Conservation (phyloP, 1,140 invertebrate genomes). For the Ptiloglossa arizonensis region DNA sequence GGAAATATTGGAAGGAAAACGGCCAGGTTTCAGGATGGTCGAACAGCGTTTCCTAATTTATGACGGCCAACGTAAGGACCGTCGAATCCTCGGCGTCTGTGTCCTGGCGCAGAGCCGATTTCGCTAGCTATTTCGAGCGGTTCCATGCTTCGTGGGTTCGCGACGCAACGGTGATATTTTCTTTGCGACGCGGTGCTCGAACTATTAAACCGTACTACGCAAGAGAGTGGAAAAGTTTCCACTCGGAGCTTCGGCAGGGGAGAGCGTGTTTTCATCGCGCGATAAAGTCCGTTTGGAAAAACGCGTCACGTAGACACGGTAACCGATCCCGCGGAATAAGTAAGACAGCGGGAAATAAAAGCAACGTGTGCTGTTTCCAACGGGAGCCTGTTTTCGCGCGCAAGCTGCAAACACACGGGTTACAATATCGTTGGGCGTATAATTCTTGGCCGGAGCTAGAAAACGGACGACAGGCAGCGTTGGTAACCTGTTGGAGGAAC, state of each 20-base stretch:
- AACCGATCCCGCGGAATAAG: conserved; percentile 12
- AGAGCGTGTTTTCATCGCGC: neutral
- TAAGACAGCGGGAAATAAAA: conserved; percentile 32
- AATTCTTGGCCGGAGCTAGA: conserved; percentile 22
- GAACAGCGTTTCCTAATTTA: too few relatives aligned
- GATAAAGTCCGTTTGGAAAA: neutral
- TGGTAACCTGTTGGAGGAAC: neutral
- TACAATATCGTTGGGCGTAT: conserved; percentile 25
- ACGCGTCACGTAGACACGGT: neutral
- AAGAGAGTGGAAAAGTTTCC: neutral
- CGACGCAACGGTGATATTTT: too few relatives aligned
- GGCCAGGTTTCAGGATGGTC: too few relatives aligned
- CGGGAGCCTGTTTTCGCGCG: conserved; percentile 43
- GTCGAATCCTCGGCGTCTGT: too few relatives aligned
- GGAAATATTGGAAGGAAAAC: too few relatives aligned
- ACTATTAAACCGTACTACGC: neutral
- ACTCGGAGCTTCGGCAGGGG: neutral
- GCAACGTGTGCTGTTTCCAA: conserved; percentile 30
- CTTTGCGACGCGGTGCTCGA: too few relatives aligned
- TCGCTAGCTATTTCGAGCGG: too few relatives aligned
- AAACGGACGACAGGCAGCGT: neutral
- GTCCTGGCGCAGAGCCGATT: too few relatives aligned
- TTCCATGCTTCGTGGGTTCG: too few relatives aligned
- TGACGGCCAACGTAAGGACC: too few relatives aligned
- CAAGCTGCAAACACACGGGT: conserved; percentile 1